These are phyloP conservation scores for Eudyptes chrysolophus DNA, from an alignment of 2,113 vertebrate genomes.

Conservation along the genomic window DNA sequence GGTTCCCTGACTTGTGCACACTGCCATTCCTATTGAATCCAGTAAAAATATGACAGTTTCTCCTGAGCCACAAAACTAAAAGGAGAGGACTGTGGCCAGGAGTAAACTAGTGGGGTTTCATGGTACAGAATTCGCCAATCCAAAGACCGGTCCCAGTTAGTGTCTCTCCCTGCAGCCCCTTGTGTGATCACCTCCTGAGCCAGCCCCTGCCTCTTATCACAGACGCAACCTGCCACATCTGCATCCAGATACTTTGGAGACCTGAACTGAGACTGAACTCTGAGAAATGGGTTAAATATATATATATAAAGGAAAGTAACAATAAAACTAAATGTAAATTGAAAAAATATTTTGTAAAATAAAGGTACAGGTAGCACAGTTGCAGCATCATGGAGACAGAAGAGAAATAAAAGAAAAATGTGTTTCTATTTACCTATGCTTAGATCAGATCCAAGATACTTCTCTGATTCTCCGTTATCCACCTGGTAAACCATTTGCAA, in stretches of 20 bases:
- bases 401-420: neutral
- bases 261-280: neutral
- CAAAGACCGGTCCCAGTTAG: neutral
- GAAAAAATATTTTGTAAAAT: neutral
- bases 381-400: neutral
- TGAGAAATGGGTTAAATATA: neutral
- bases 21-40: neutral
- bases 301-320: neutral
- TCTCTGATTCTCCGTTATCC: neutral
- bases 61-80: neutral
- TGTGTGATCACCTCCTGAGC: too few relatives aligned
- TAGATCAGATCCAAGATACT: neutral
- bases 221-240: neutral
- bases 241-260: neutral
- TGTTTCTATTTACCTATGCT: neutral
- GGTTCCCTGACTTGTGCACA: fast-evolving
- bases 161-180: neutral
- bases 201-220: neutral
- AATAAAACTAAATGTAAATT: neutral
- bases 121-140: neutral
- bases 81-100: neutral
- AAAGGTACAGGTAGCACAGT: neutral
- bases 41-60: neutral
- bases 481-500: neutral
- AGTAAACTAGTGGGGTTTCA: neutral